A percentile compares a stretch with the other conserved stretches of the same genome.
phyloP scores from a whole-genome alignment of 2,113 vertebrate genomes.

The Atherinomorus stipes region DNA sequence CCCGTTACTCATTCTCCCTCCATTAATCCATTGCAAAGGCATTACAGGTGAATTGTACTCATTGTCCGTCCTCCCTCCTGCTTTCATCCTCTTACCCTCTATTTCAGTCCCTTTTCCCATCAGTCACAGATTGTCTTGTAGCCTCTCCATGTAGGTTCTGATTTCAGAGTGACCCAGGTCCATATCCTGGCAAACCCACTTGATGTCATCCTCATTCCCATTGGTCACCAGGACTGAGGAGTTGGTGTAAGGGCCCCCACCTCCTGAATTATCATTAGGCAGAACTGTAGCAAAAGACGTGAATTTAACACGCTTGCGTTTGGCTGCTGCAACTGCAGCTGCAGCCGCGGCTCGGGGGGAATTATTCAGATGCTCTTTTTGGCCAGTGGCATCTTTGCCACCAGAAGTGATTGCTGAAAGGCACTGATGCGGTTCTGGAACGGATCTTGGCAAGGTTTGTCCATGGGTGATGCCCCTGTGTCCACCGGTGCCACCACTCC shows the following conservation, averaged over 20 bases:
- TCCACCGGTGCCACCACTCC: constrained; percentile 46
- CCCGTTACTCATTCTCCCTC: constrained; percentile 45
- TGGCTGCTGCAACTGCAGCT: constrained; percentile 77
- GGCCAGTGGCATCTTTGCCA: constrained; percentile 84
- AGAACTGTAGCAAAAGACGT: constrained; percentile 96
- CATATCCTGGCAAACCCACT: constrained; percentile 98
- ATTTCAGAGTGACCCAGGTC: constrained; percentile 93
- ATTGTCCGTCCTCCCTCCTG: constrained; percentile 79
- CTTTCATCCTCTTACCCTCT: constrained; percentile 78
- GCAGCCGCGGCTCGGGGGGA: constrained; percentile 79
- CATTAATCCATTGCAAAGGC: constrained; percentile 82
- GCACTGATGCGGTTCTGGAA: constrained; percentile 85
- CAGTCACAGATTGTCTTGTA: constrained; percentile 97
- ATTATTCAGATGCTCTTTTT: constrained; percentile 86
- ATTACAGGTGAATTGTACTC: constrained; percentile 85
- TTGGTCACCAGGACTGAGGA: constrained; percentile 89
- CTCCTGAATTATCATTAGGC: constrained; percentile 87
- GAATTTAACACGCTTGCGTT: constrained; percentile 96
- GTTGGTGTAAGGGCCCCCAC: constrained; percentile 87
- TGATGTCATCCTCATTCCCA: constrained; percentile 93
- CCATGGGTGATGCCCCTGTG: constrained; percentile 71
- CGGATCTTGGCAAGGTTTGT: constrained; percentile 88
- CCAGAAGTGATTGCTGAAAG: constrained; percentile 75
- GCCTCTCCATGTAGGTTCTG: constrained; percentile 96
- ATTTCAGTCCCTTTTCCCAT: constrained; percentile 73